Base-by-base conservation (phyloP, 2,888 invertebrate genomes). In the Resseliella maxima region DNA sequence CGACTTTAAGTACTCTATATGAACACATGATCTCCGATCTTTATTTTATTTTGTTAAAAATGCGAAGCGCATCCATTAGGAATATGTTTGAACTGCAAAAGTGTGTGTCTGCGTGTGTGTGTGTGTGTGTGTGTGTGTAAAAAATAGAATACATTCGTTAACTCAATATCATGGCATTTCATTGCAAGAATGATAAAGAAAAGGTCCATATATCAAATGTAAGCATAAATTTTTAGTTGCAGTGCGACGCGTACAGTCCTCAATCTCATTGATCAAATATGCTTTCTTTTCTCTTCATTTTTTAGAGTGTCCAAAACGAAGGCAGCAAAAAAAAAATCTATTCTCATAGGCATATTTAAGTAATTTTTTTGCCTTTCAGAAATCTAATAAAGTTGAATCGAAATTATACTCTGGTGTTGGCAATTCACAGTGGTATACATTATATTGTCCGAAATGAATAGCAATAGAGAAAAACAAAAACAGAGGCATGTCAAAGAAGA, bases 371-470 rank as follows among this genome's bases (percentile, higher is more conserved):
- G 5, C 41, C 41, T 41, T 41, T 35, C 31, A 3, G n/a, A 72
- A 72, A 72, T 72, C 31, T 10, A 72, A 72, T 72, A 31, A 72
- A 72, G 31, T 31, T 72, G 31, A 72, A 72, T 72, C 15, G 72
- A 72, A 72, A 72, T 72, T 72, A 72, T 31, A 72, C 72, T 35
- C 72, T 72, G 15, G 72, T 72, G 72, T 72, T 59, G 72, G 35
- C 31, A 72, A 72, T 72, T 21, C 72, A 72, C 31, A 72, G 18
- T 31, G 72, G 72, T 31, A 72, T 72, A 72, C 18, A n/a, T 72
- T 72, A 31, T 31, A 18, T n/a, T 50, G 59, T 72, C 72, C 72
- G 31, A 31, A 31, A 72, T 72, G 72, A 35, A 72, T 72, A 3
- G n/a, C 50, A 18, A 18, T 50, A 2, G 21, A 50, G n/a, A n/a